Base-by-base conservation (phyloP, 2,888 invertebrate species). In the Erynnis tages region DNA sequence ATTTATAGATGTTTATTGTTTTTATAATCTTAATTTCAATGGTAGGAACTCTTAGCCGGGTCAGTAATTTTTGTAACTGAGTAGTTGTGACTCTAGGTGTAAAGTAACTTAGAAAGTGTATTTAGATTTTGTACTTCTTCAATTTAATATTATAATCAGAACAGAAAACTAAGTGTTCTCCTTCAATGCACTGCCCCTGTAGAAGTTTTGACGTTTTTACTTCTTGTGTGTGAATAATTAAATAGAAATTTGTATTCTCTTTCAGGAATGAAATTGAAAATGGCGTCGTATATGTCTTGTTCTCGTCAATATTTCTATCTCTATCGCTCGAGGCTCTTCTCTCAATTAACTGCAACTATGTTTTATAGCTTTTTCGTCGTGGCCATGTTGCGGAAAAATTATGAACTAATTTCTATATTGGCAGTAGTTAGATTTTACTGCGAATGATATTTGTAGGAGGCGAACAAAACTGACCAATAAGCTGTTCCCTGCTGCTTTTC, bases 101-200 rank as follows among this genome's bases (percentile, higher is more conserved):
- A 53, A 53, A 13, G 40, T 48, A 53, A 52, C 27, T 47, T 47
- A 53, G 34, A 41, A 27, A 40, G 27, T 44, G 29, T 50, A 34
- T 38, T 40, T 70, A 70, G 67, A 67, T 68, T 70, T 70, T 70
- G 59, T 70, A 69, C 48, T 59, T 46, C 54, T 48, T 58, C 10
- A 27, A 25, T 14, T 29, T 48, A 27, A 25, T 14, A 35, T 48
- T 46, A 38, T 34, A 48, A n/a, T 52, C 21, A 54, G 49, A 32
- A 54, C 54, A 58, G 55, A 52, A 60, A 61, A 58, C 41, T 25
- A 67, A 54, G 71, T 73, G 69, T 72, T 72, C 70, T 66, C 70
- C 69, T 65, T 56, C 47, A 46, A 65, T 61, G 60, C 68, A 71
- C 71, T 74, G 73, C 74, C 72, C 67, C 48, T 27, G 48, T 48